Evolutionary conservation across 2,888 invertebrate genomes (phyloP), one percentile per base, ranked within the genome.

Genomic region (Stenchaetothrips biformis): DNA sequence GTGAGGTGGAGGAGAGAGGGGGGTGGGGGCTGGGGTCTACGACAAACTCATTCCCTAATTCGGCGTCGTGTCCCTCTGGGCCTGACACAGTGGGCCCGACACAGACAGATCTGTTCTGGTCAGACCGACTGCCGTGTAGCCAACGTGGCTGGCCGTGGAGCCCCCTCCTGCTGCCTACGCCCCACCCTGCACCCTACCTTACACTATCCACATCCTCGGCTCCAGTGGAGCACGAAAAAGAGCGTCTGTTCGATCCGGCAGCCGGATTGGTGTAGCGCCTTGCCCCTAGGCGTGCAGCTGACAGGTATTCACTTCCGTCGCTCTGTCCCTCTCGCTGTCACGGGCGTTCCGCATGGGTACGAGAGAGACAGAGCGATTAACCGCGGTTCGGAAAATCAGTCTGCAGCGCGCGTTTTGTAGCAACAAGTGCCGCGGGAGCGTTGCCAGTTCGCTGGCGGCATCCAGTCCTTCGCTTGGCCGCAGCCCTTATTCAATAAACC

Each of bases 401-500:
- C 53, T 16, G 53, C 53, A 9, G 13, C 16, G 13, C 16, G 53
- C 53, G 53, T 9, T 16, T 16, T 16, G 53, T 53, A 16, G 53
- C 53, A 16, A 53, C 13, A 16, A 9, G 53, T 13, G 53, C 18
- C 18, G 62, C 13, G 62, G 16, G 67, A 7, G 25, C 21, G 67
- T 3, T n/a, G 67, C 21, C 67, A 37, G 59, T 13, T 18, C 18
- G 16, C 53, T 53, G 53, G 49, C 49, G 49, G 13, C 53, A 16
- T 9, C 53, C 53, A 9, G 53, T 9, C 53, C 53, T 37, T 37
- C 53, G 53, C 13, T 16, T 16, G 13, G 53, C 13, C 53, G 13
- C 53, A 16, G 53, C 53, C 25, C 25, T 74, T 74, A 74, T 74
- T 74, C 67, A 74, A 74, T 74, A 74, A 74, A 74, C 25, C 67